Percentiles rank a stretch among this genome's conserved stretches.
Conservation (phyloP, 2,113 vertebrate genomes). For the Hemibagrus wyckioides region DNA sequence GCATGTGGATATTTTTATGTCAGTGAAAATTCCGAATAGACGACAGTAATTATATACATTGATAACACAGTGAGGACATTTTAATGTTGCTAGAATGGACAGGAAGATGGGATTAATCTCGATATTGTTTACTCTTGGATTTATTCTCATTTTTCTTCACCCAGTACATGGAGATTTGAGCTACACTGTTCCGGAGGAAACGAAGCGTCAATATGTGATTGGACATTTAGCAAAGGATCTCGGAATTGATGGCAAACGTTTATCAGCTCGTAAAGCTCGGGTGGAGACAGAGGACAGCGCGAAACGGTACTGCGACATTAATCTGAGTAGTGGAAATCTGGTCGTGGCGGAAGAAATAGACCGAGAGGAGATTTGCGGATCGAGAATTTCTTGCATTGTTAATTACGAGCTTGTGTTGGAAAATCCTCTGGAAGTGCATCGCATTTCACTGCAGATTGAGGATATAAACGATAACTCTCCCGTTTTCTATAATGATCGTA, state of each 20-base stretch:
- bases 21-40: background rate
- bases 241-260: conserved; percentile 40
- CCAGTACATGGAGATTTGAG: conserved; percentile 41
- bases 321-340: conserved; percentile 53
- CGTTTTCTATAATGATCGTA: conserved; percentile 41
- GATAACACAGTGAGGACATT: background rate
- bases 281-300: conserved; percentile 47
- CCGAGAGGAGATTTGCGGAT: conserved; percentile 54
- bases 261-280: conserved; percentile 49
- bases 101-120: background rate
- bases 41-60: no score
- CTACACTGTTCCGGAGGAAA: conserved; percentile 56
- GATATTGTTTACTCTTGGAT: background rate
- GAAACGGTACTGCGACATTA: conserved; percentile 53
- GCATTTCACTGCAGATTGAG: conserved; percentile 51
- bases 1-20: background rate
- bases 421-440: conserved; percentile 66
- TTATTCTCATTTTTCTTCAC: background rate
- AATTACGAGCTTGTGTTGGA: conserved; percentile 55
- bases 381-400: conserved; percentile 29
- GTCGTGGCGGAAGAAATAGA: conserved; percentile 52
- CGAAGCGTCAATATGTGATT: conserved; percentile 48
- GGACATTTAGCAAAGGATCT: conserved; percentile 57
- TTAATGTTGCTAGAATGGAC: background rate
- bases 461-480: conserved; percentile 74